Base-by-base conservation (phyloP, 2,888 invertebrate genomes). In the Auanema sp. region DNA sequence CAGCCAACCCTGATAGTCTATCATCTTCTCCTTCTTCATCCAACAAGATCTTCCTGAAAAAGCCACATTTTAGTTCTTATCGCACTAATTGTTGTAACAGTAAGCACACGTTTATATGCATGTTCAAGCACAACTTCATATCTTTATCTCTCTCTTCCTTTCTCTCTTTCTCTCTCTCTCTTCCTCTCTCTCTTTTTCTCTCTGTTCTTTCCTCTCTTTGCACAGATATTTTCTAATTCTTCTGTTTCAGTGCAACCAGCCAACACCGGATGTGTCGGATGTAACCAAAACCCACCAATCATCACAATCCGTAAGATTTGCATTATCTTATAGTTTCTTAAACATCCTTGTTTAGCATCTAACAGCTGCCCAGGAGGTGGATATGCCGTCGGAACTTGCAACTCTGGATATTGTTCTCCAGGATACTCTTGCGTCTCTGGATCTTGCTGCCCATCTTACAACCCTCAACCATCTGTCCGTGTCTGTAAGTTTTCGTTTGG, bases 341-440 rank as follows among this genome's bases (percentile, higher is more conserved):
- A n/a, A 55, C n/a, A 8, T 40, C n/a, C 25, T n/a, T n/a, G 3
- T 55, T 40, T 23, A 16, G 24, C 16, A 21, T 47, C 23, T 11
- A 18, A 41, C 21, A 53, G 49, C 50, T 80, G 80, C 64, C 79
- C 79, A 47, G 73, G 77, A 58, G 79, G 79, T 42, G 69, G 75
- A 57, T 71, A 72, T 58, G 69, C 79, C 11, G 69, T 72, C 23
- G 80, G 80, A 43, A 63, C 66, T 24, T 80, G 80, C 70, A 67
- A 63, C 54, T 74, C 78, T 21, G 74, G 74, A 52, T 78, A 72
- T 55, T 77, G 79, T 67, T 66, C 75, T 62, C 69, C 75, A 51
- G 79, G 79, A 33, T 79, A 77, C 72, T 61, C 66, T 11, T 79
- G 79, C 66, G 64, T 76, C 55, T 78, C 78, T 58, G 69, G 69